Conservation (phyloP, 2,113 vertebrate species). For the Lophius piscatorius region DNA sequence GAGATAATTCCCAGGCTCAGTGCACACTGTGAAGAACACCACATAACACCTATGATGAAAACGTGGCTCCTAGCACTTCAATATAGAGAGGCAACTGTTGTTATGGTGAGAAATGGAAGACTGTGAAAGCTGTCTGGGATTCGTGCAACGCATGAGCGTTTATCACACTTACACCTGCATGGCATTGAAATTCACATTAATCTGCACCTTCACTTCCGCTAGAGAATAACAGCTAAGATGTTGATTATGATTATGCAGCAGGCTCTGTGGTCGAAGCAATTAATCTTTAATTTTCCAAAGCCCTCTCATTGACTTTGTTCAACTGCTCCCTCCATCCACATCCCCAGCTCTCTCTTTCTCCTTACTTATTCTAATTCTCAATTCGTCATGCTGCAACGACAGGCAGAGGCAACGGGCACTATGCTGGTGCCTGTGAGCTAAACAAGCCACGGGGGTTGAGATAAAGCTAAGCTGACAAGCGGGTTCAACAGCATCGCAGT, state of each 20-base stretch:
- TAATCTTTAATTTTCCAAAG: neutral
- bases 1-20: conserved; percentile 36
- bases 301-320: conserved; percentile 7
- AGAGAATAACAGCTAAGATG: no score
- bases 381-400: conserved; percentile 63
- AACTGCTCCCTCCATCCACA: conserved; percentile 1
- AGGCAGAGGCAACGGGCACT: conserved; percentile 50
- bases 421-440: conserved; percentile 58
- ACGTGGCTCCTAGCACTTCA: conserved; percentile 28
- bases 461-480: conserved; percentile 71
- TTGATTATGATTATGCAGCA: no score
- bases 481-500: conserved; percentile 62
- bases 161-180: neutral
- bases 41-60: conserved; percentile 30
- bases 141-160: neutral
- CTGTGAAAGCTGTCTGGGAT: neutral
- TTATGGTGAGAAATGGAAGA: conserved; percentile 27
- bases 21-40: conserved; percentile 33
- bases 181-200: no score
- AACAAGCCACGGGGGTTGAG: conserved; percentile 54
- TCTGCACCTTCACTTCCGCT: no score
- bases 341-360: conserved; percentile 2
- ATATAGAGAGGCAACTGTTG: conserved; percentile 42
- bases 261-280: neutral
- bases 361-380: conserved; percentile 41